phyloP scores from a whole-genome alignment of 2,113 vertebrate genomes.

The Serilophus lunatus region DNA sequence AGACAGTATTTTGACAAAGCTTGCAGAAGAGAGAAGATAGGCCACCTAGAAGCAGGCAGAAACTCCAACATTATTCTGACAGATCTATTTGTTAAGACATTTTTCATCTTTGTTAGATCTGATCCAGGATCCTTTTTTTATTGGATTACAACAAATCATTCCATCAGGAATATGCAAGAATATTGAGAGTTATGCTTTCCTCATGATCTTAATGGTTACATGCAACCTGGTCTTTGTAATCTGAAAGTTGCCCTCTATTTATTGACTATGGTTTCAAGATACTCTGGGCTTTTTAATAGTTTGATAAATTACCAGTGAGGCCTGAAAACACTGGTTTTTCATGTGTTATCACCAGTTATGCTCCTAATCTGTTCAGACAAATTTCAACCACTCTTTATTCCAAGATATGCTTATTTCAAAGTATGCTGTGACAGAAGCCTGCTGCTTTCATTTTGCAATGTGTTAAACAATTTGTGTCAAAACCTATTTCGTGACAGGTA shows the following conservation, averaged over 20 bases:
- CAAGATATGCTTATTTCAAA: not conserved
- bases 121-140: not conserved
- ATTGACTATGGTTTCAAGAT: not conserved
- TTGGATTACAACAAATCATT: not conserved
- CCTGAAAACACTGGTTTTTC: not conserved
- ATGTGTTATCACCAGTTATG: not conserved
- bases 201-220: not conserved
- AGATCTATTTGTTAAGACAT: not conserved
- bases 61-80: not conserved
- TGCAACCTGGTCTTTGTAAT: not conserved
- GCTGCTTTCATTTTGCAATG: not conserved
- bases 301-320: not conserved
- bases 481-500: not conserved
- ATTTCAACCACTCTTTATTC: not conserved
- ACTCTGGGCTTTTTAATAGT: not conserved
- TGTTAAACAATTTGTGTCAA: not conserved
- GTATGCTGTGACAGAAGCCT: not conserved
- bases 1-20: not conserved
- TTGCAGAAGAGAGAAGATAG: not conserved
- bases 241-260: not conserved
- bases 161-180: not conserved
- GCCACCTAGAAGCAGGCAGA: not conserved
- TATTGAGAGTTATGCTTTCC: not conserved
- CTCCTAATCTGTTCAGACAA: not conserved
- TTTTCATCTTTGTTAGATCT: not conserved